A percentile compares a stretch with the other conserved stretches of the same genome.
Conservation (phyloP, 1,140 invertebrate species). For the Diachasmimorpha longicaudata region DNA sequence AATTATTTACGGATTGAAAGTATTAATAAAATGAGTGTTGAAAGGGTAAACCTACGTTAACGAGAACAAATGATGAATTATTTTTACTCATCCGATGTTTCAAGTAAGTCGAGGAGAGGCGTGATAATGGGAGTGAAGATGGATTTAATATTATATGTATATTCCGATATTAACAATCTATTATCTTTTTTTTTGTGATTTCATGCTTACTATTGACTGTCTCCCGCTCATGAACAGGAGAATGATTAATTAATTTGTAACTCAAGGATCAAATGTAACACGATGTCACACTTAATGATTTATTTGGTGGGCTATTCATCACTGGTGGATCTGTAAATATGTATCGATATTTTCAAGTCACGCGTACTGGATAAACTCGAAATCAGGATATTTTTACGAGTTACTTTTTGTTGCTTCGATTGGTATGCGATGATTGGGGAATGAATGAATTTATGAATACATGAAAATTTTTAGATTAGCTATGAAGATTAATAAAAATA, state of each 20-base stretch:
- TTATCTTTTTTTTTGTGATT: neutral
- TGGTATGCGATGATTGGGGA: neutral
- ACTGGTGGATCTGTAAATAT: constrained; percentile 19
- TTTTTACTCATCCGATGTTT: neutral
- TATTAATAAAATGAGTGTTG: neutral
- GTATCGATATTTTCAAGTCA: constrained; percentile 20
- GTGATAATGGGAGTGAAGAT: constrained; percentile 13
- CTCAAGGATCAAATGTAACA: neutral
- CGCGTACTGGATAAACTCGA: neutral
- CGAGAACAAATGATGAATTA: neutral
- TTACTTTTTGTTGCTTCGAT: neutral
- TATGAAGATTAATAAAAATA: neutral
- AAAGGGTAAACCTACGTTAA: neutral
- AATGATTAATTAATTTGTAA: neutral
- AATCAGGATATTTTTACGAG: constrained; percentile 2
- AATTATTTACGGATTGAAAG: constrained; percentile 6
- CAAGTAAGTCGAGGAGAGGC: neutral
- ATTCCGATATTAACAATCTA: neutral
- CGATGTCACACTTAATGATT: neutral
- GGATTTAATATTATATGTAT: constrained; percentile 31
- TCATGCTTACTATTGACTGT: neutral
- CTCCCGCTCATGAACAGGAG: neutral
- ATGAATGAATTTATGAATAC: neutral
- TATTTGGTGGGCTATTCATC: neutral
- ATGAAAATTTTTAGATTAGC: neutral